Percentiles rank a stretch among this genome's conserved stretches.
phyloP scores from a whole-genome alignment of 2,888 invertebrate species.

The Lathronympha strigana region DNA sequence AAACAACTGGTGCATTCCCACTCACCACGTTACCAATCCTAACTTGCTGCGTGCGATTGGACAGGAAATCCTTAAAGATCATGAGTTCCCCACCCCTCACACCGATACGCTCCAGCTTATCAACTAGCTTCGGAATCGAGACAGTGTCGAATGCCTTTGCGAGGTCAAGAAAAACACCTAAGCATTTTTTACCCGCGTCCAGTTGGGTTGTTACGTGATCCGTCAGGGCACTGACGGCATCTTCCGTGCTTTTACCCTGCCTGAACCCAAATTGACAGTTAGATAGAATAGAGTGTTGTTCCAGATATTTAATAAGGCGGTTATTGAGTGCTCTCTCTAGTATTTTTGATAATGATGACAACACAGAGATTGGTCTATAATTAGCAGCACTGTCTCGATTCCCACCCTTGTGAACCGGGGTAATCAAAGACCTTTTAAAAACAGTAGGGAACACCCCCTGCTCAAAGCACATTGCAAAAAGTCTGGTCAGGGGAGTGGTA shows the following conservation, averaged over 20 bases:
- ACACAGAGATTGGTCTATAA: too few relatives aligned
- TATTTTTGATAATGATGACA: neutral
- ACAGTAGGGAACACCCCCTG: neutral
- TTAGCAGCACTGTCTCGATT: neutral
- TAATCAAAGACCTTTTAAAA: neutral
- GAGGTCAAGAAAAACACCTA: neutral
- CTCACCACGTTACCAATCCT: too few relatives aligned
- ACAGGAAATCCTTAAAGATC: too few relatives aligned
- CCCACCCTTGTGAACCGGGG: conserved; percentile 5
- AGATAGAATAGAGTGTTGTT: neutral
- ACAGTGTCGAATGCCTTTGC: too few relatives aligned
- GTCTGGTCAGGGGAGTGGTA: neutral
- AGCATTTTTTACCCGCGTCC: neutral
- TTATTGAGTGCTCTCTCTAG: neutral
- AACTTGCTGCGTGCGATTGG: too few relatives aligned
- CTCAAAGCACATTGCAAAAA: neutral
- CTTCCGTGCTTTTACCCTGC: too few relatives aligned
- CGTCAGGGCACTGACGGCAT: neutral
- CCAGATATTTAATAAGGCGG: neutral
- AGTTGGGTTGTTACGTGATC: neutral
- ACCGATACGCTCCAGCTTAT: too few relatives aligned
- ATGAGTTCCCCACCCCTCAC: too few relatives aligned
- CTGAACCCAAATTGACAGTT: conserved; percentile 1
- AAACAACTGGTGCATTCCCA: too few relatives aligned
- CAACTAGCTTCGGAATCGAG: too few relatives aligned